These are phyloP conservation scores for Zeus faber DNA, from an alignment of 2,113 vertebrate species.

Conservation along the genomic window DNA sequence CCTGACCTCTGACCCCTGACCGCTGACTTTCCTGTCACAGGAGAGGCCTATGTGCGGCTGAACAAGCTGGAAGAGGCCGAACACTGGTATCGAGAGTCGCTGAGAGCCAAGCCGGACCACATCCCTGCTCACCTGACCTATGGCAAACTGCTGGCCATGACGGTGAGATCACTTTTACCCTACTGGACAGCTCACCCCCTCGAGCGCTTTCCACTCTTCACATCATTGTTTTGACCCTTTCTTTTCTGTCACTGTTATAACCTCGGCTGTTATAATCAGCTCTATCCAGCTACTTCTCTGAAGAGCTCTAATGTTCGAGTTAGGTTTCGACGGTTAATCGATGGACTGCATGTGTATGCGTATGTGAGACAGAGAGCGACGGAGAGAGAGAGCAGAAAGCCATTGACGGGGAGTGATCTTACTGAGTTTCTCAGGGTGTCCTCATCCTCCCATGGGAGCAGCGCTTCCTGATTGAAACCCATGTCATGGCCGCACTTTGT, in stretches of 20 bases:
- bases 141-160: slow-evolving; percentile 90
- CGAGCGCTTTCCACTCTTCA: slow-evolving; percentile 6
- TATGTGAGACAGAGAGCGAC: not conserved
- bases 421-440: slow-evolving; percentile 15
- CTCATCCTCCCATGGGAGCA: not conserved
- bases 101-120: slow-evolving; percentile 92
- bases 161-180: too few species aligned
- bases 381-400: too few species aligned
- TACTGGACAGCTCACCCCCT: not conserved
- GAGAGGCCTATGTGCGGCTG: slow-evolving; percentile 93
- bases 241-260: too few species aligned
- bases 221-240: not conserved
- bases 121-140: slow-evolving; percentile 97
- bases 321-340: too few species aligned
- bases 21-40: slow-evolving; percentile 65
- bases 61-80: slow-evolving; percentile 89
- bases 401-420: too few species aligned
- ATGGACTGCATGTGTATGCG: not conserved
- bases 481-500: not conserved
- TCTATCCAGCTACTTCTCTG: too few species aligned
- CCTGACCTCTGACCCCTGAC: slow-evolving; percentile 37
- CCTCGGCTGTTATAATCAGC: too few species aligned
- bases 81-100: slow-evolving; percentile 90
- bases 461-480: slow-evolving; percentile 8
- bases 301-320: too few species aligned